These are phyloP conservation scores for Telmatherina bonti DNA, from an alignment of 2,797 vertebrate species.

Conservation along the genomic window DNA sequence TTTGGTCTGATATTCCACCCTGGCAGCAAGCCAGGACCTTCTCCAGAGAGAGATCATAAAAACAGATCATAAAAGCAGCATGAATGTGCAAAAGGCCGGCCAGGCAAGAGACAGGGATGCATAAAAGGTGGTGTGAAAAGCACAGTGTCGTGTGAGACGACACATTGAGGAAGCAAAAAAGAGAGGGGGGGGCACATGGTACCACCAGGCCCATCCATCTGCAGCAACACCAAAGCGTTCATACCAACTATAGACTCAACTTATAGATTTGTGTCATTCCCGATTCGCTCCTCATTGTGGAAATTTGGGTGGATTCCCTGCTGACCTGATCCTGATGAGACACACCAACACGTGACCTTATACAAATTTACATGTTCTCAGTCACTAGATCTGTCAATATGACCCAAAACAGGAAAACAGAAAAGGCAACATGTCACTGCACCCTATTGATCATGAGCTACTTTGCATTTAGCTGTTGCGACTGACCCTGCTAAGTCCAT, in stretches of 20 bases:
- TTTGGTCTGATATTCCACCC: conserved; percentile 74
- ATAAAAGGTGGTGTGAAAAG: conserved; percentile 62
- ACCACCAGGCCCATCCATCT: conserved; percentile 68
- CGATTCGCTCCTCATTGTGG: conserved; percentile 17
- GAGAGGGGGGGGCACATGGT: conserved; percentile 27
- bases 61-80: conserved; percentile 70
- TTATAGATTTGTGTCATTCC: conserved; percentile 54
- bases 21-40: conserved; percentile 75
- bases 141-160: conserved; percentile 50
- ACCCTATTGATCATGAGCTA: conserved; percentile 54
- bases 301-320: conserved; percentile 5
- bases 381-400: conserved; percentile 19
- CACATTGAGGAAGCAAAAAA: conserved; percentile 47
- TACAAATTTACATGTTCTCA: background rate
- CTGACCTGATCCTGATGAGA: conserved; percentile 22
- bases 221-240: conserved; percentile 60
- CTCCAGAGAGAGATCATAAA: conserved; percentile 61
- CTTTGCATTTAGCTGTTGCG: conserved; percentile 62
- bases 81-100: conserved; percentile 52
- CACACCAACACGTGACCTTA: background rate
- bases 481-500: conserved; percentile 41
- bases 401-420: background rate
- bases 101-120: conserved; percentile 28
- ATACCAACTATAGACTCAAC: conserved; percentile 40
- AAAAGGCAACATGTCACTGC: conserved; percentile 27